Evolutionary conservation across 2,888 invertebrate species (phyloP).

Genomic region (Helleia helle): DNA sequence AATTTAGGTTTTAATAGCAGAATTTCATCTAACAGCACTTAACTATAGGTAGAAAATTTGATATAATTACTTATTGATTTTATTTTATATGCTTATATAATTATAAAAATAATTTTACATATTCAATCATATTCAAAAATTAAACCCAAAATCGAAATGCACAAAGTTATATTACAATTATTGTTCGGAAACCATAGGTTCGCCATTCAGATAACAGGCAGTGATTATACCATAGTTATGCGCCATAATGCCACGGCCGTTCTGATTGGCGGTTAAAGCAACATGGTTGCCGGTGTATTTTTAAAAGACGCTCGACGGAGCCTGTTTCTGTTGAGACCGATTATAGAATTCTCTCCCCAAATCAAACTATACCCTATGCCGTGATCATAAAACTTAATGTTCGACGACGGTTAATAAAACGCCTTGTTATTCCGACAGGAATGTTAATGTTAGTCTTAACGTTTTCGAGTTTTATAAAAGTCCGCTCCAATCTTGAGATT

Average conservation of each 20-base stretch:
- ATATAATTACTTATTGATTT: too few species aligned
- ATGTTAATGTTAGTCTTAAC: constrained; percentile 12
- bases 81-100: too few species aligned
- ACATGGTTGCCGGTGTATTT: constrained; percentile 53
- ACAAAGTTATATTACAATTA: too few species aligned
- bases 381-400: neutral
- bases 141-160: too few species aligned
- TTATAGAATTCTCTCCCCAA: constrained; percentile 14
- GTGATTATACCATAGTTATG: constrained; percentile 41
- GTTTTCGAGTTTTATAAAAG: constrained; percentile 12
- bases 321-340: constrained; percentile 24
- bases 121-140: too few species aligned
- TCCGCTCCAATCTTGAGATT: neutral
- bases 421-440: constrained; percentile 13
- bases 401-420: neutral
- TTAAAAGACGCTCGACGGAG: constrained; percentile 29
- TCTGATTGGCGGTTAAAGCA: constrained; percentile 51
- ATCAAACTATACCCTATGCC: constrained; percentile 15
- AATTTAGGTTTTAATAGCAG: too few species aligned
- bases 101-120: too few species aligned
- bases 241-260: constrained; percentile 49
- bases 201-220: constrained; percentile 54
- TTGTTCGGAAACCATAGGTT: too few species aligned
- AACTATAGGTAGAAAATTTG: too few species aligned
- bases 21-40: too few species aligned